Evolutionary conservation across 23 tunicate genomes (phyloP).

Genomic region (Diplosoma virens): DNA sequence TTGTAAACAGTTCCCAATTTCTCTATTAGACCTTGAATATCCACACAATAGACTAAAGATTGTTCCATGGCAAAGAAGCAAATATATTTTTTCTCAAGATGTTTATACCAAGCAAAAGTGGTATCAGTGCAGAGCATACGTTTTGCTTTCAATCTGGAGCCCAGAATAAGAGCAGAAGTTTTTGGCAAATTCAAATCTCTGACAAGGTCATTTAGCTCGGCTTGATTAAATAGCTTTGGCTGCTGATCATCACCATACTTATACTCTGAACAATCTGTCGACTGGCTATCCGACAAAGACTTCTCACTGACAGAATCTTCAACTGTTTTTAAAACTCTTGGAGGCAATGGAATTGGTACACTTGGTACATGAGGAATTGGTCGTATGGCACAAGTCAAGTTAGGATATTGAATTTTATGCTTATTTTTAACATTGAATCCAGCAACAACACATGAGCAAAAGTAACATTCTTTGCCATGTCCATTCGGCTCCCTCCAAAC

Average conservation of each 20-base stretch:
- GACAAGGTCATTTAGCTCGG: constrained; percentile 29
- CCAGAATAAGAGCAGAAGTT: constrained; percentile 37
- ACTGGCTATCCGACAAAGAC: too few relatives aligned
- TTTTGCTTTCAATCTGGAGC: constrained; percentile 35
- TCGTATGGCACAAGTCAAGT: constrained; percentile 29
- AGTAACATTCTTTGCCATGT: constrained; percentile 41
- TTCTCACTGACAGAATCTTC: too few relatives aligned
- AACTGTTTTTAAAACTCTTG: too few relatives aligned
- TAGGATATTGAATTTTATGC: constrained; percentile 28
- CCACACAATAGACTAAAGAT: too few relatives aligned
- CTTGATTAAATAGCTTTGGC: constrained; percentile 15
- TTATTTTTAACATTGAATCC: too few relatives aligned
- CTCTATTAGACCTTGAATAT: too few relatives aligned
- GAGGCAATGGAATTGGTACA: too few relatives aligned
- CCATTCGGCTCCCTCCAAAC: too few relatives aligned
- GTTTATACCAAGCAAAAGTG: constrained; percentile 48
- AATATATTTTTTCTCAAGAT: too few relatives aligned
- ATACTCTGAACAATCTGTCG: too few relatives aligned
- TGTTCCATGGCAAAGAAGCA: too few relatives aligned
- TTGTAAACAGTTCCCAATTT: neutral
- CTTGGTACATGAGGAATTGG: constrained; percentile 35
- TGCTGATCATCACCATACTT: constrained; percentile 34
- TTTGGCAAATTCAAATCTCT: too few relatives aligned
- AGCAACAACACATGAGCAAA: constrained; percentile 35
- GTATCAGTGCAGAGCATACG: constrained; percentile 47